phyloP scores from a whole-genome alignment of 2,113 vertebrate species.

The Sander vitreus region DNA sequence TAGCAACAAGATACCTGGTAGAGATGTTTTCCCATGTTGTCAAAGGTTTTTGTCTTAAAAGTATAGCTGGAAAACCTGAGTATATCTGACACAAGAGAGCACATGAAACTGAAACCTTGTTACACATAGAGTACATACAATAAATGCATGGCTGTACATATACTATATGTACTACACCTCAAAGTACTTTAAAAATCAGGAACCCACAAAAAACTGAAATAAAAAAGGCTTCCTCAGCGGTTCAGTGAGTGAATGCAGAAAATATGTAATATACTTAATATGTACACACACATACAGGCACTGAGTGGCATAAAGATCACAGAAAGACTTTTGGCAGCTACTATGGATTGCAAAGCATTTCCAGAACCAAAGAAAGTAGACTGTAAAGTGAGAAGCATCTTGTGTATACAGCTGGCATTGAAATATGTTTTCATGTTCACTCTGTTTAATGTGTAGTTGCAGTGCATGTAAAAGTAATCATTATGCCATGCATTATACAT shows the following conservation, averaged over 20 bases:
- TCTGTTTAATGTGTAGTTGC: neutral
- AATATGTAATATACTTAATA: neutral
- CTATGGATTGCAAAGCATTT: neutral
- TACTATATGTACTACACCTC: neutral
- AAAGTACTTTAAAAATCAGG: conserved; percentile 3
- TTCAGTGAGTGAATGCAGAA: neutral
- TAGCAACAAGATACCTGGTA: neutral
- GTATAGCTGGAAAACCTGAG: neutral
- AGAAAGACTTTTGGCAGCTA: neutral
- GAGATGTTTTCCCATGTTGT: neutral
- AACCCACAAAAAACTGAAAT: neutral
- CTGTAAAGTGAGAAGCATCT: neutral
- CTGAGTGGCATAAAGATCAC: neutral
- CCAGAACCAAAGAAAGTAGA: neutral
- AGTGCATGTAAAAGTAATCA: neutral
- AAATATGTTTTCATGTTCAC: neutral
- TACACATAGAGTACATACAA: neutral
- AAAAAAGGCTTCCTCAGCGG: neutral
- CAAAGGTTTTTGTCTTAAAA: neutral
- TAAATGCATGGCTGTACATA: neutral
- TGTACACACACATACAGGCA: conserved; percentile 4
- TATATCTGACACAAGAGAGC: neutral
- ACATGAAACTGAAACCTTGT: neutral
- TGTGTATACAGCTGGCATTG: neutral
- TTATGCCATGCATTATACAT: neutral